Evolutionary conservation across 2,888 invertebrate genomes (phyloP), one percentile per base, ranked within the genome.

Genomic region (Cryptocephalus moraei): DNA sequence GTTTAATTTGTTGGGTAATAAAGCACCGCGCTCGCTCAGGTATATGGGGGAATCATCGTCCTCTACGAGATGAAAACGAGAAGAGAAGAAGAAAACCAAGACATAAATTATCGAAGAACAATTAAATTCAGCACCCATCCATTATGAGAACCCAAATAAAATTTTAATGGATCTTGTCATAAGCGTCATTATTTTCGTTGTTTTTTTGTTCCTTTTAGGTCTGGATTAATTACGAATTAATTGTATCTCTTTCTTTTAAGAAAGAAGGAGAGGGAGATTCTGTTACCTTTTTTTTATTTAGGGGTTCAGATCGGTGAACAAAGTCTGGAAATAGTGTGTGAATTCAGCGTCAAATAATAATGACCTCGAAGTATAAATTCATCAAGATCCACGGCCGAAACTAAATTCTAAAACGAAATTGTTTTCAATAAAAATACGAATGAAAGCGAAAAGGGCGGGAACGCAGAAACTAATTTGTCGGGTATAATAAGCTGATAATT

Each of bases 121-220:
- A 52, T 52, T 52, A 52, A 52, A 52, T 52, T 52, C 51, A 49
- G 49, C 51, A 52, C 51, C 22, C 51, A 52, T 52, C 48, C 51
- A 52, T 52, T 52, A 52, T 49, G 14, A 47, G 51, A 48, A 48
- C 51, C 51, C 49, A 52, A 52, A 52, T 52, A 52, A 52, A 49
- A 45, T 49, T 52, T 52, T 52, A 52, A 52, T 52, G 51, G 51
- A 42, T 46, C 51, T 52, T 52, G 51, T 52, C 51, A 52, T 52
- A 52, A 49, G 47, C 41, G 46, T 49, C 48, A 49, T 51, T 46
- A 43, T 49, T 47, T 49, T 51, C 12, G 44, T 33, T 39, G 22
- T 40, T 42, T 44, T 44, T 44, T 41, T 47, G 2, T 22, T 22
- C 6, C 22, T 22, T 22, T 22, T 22, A 2, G 36, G n/a, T 36